Evolutionary conservation across 2,797 vertebrate genomes (phyloP), one percentile per base, ranked within the genome.

Genomic region (Gallinago stenura): DNA sequence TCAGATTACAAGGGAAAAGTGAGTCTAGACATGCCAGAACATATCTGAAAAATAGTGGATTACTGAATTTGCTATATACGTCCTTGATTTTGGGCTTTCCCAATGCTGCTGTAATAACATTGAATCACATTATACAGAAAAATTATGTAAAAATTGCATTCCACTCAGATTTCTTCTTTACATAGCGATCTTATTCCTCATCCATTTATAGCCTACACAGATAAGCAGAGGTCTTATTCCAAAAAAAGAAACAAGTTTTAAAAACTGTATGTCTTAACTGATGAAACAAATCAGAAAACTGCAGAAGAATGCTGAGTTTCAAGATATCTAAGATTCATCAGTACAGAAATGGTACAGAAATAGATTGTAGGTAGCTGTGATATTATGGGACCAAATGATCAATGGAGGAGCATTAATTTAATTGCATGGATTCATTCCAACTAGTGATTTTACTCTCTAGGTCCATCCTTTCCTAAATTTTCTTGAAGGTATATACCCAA

Each of bases 11-110:
- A 48, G 12, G 83, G 83, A 39, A 7, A 78, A 83, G 54, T 73
- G 83, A 95, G 79, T 79, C 92, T 39, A 81, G 89, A 83, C 97
- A 83, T 87, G 97, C 85, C 83, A 53, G 16, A 94, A 78, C 94
- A 7, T 56, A 95, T 66, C 68, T 76, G 66, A 89, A 96, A 96
- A 96, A 95, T 39, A 87, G 84, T 79, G 93, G 83, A 87, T 83
- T 92, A 82, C 77, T 3, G 19, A 95, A 92, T 90, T 92, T 85
- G 71, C 78, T 65, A 26, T 87, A 60, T 69, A 62, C 50, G 58
- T 89, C 58, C 93, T 93, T 46, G 77, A 91, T 80, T 95, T 14
- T 82, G 82, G 83, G 87, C 82, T 84, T 92, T 89, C 75, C 90
- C 85, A 91, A 54, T 93, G 87, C 53, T 30, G 26, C 72, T 79